Base-by-base conservation (phyloP, 2,113 vertebrate genomes). In the Melanocharis versteri region DNA sequence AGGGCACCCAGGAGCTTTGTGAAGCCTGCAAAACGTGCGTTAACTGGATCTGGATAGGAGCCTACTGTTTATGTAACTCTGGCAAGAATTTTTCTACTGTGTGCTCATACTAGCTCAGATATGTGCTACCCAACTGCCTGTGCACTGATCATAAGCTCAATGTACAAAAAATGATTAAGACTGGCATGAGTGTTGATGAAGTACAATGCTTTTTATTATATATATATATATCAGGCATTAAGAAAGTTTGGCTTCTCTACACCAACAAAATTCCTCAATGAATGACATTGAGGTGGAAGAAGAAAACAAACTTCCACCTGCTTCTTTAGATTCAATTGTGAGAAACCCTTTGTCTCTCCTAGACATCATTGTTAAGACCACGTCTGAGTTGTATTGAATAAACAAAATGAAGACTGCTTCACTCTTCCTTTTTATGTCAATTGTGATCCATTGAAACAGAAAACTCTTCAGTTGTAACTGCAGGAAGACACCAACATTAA, bases 361-460 rank as follows among this genome's bases (percentile, higher is more conserved):
- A 54, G 56, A 13, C 75, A 51, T 16, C n/a, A 4, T 60, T 58
- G 26, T 27, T 27, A 44, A 66, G 24, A 72, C 5, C 5, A 50
- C 0, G 0, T 12, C 12, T 35, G 19, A 83, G 35, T 51, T 28
- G 6, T 10, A 13, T 5, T 53, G 31, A 77, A 42, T 45, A 60
- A 57, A n/a, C 3, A 87, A 81, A 70, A 66, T 27, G 8, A 61
- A 70, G 22, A 73, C 7, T 22, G 3, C 23, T 50, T 66, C 14
- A 53, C 8, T 58, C 42, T 69, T 81, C 5, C 28, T 78, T 26
- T 17, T 87, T 77, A 64, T 28, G 13, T 64, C 18, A 31, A 2
- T 40, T 83, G 69, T 45, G 26, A 47, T 60, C 35, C 24, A n/a
- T 2, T 73, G 45, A 73, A 75, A 81, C 2, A 80, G 45, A 77